Evolutionary conservation across 2,113 vertebrate species (phyloP), one percentile per base, ranked within the genome.

Genomic region (Loxodonta africana): DNA sequence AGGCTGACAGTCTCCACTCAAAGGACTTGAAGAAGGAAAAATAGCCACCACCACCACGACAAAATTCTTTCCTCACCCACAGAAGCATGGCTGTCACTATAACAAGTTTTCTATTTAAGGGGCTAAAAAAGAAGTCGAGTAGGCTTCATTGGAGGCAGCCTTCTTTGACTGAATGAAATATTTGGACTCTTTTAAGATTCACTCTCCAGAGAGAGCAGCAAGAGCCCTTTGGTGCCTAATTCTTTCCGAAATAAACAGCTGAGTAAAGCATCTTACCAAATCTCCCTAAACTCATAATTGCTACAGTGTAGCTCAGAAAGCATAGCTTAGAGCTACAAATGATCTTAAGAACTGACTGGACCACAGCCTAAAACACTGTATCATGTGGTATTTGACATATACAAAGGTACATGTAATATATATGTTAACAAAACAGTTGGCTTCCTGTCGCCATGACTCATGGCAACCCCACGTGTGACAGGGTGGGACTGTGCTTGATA

Each of bases 331-430:
- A 48, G 33, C 86, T 63, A 14, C 53, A 25, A 37, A 37, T 11
- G 65, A 30, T 6, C 11, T 18, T 26, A 41, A 30, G 6, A 51
- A 28, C 8, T 21, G 1, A 17, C 15, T 6, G 30, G 10, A 41
- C n/a, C 63, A 82, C n/a, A 76, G 5, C 25, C 37, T 30, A 25
- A 63, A 71, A 57, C 21, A 3, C 1, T 37, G 37, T 4, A 73
- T 28, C 71, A 0, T 6, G 33, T 41, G 20, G 46, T n/a, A 20
- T 2, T 14, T 3, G 23, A 46, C 25, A 46, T 28, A 21, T 0
- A 41, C 1, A 18, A 41, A 93, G 84, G 48, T 7, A 2, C 6
- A 30, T 3, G 20, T 10, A 46, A 48, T 3, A n/a, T 4, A 12
- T 5, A 51, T 10, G n/a, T 41, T 41, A 21, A 41, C 21, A 74